These are phyloP conservation scores for Tachina grossa DNA, from an alignment of 2,888 invertebrate species.

Conservation along the genomic window DNA sequence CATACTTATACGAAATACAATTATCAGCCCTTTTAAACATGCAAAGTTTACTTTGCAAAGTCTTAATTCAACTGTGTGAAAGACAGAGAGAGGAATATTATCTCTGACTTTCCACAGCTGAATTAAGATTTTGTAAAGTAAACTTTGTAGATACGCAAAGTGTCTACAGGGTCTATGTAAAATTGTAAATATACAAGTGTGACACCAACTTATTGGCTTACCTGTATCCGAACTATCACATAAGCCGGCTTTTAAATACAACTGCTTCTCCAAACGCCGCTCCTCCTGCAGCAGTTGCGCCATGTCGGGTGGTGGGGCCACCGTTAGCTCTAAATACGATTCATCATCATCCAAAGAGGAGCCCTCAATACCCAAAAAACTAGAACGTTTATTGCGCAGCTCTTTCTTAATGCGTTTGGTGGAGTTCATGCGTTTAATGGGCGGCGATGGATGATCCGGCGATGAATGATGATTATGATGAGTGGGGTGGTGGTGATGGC, in stretches of 20 bases:
- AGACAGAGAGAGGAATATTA: no score
- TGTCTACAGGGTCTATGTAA: background rate
- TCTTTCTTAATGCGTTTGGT: slow-evolving; percentile 94
- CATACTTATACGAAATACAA: background rate
- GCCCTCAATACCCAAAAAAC: slow-evolving; percentile 93
- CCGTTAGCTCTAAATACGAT: slow-evolving; percentile 87
- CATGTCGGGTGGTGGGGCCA: slow-evolving; percentile 91
- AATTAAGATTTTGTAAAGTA: no score
- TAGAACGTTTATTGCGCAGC: slow-evolving; percentile 91
- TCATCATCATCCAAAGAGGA: slow-evolving; percentile 86
- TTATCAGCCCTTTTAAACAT: no score
- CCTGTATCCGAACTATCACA: slow-evolving; percentile 87
- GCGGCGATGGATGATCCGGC: slow-evolving; percentile 76
- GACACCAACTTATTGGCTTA: slow-evolving; percentile 72
- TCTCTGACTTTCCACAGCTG: no score
- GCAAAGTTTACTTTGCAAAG: background rate
- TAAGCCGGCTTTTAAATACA: slow-evolving; percentile 88
- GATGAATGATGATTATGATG: slow-evolving; percentile 70
- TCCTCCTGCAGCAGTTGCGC: slow-evolving; percentile 91
- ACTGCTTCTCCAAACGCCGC: slow-evolving; percentile 89
- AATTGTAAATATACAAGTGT: background rate
- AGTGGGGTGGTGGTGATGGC: slow-evolving; percentile 72
- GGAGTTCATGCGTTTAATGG: slow-evolving; percentile 90
- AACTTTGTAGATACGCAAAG: no score
- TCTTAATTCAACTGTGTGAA: no score